Conservation (phyloP, 2,797 vertebrate genomes). For the Xiphorhynchus erythropygius region DNA sequence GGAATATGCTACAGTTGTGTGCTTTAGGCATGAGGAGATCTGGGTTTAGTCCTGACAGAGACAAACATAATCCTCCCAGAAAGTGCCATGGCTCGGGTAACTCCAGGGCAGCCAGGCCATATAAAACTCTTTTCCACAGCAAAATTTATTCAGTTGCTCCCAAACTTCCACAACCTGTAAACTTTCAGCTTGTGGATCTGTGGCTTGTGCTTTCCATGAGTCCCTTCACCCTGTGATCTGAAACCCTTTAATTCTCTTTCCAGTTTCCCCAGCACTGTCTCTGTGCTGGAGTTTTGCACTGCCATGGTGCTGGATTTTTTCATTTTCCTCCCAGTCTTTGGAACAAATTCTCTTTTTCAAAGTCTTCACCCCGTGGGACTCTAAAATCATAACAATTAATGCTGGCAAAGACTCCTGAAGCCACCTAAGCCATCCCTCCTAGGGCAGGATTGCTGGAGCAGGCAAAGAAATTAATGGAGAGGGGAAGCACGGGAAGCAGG, state of each 20-base stretch:
- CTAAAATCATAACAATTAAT: constrained; percentile 36
- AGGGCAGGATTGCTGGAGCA: background rate
- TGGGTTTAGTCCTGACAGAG: background rate
- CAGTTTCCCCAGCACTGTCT: background rate
- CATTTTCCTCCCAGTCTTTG: background rate
- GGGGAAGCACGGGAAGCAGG: background rate
- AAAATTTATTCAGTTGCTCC: background rate
- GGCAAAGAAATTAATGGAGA: background rate
- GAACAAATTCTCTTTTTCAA: background rate
- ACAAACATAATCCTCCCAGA: fast-evolving
- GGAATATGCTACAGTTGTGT: background rate
- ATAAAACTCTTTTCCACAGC: background rate
- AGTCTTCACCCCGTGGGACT: background rate
- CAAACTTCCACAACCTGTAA: background rate
- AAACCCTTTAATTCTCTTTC: background rate
- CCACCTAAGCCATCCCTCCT: background rate
- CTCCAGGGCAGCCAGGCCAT: background rate
- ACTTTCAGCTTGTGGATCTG: fast-evolving
- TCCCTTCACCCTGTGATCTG: fast-evolving
- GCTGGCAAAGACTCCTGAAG: constrained; percentile 29
- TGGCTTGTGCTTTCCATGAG: background rate
- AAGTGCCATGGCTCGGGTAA: fast-evolving
- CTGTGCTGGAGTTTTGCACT: fast-evolving
- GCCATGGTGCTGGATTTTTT: fast-evolving
- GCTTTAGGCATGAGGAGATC: background rate